Evolutionary conservation across 2,797 vertebrate species (phyloP), one percentile per base, ranked within the genome.

Genomic region (Petrocephalus schoutedeni): DNA sequence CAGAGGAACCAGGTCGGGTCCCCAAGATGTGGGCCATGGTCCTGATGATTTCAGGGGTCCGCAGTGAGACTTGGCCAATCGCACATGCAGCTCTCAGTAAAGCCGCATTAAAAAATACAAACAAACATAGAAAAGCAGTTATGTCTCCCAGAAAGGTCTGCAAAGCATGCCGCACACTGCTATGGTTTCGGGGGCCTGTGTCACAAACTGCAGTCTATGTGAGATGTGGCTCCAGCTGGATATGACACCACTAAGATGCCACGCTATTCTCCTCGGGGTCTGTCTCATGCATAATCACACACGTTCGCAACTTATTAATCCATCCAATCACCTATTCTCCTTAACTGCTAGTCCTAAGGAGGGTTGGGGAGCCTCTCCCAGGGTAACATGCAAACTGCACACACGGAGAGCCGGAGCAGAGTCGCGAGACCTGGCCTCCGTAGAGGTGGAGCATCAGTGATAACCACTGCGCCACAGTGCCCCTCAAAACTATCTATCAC

Each of bases 141-240:
- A 88, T 32, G 45, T 54, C 89, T 41, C 54, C 28, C 86, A 71
- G 49, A 88, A 59, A 89, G 85, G 23, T 89, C 36, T 41, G 67
- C 86, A 83, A 86, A 85, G 89, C 89, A 80, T 36, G 28, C 28
- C 7, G 1, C 2, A 1, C 41, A 36, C 28, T 23, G 4, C 28
- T 9, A 36, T 58, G 54, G 0, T 85, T 85, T 58, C 1, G n/a
- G 49, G 80, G 3, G 51, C 21, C 9, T 8, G 7, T 5, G 77
- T 74, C 67, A 19, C 6, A 41, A 19, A 77, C 2, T 16, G 36
- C 12, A 41, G 2, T 16, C 5, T 14, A 53, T 2, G 0, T 36
- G n/a, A 56, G 53, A 14, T 54, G 4, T 57, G 53, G 10, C 9
- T 8, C 7, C 41, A 21, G 9, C n/a, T 0, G 1, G 80, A 53